Evolutionary conservation across 2,888 invertebrate species (phyloP), one percentile per base, ranked within the genome.

Genomic region (Ligdia adustata): DNA sequence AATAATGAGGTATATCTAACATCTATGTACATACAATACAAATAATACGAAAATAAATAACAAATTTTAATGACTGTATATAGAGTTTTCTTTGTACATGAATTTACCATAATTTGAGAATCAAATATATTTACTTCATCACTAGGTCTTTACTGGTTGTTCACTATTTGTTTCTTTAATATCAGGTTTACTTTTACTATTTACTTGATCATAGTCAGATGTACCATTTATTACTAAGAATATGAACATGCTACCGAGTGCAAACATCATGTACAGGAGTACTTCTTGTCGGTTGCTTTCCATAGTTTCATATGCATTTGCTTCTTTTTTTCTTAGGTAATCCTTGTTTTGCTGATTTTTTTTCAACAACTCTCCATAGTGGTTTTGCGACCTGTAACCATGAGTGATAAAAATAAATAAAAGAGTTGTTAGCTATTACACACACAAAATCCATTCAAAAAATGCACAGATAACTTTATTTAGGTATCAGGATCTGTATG

Each of bases 301-400:
- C 0, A 14, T 9, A 0, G 38, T 20, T 9, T 73, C 68, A 1
- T 20, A 9, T 35, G 46, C 47, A 45, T 75, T 80, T 2, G 24
- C 29, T 13, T 28, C 52, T 47, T 60, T 66, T 39, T 62, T 69
- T 46, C 37, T 70, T 1, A 77, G 4, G 14, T 70, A 63, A 13
- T 79, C 73, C 55, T 64, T 85, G 1, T 83, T 76, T 37, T 72
- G 60, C 51, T 75, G 62, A 11, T 70, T 16, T 51, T 77, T 82
- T 45, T 78, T 62, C 41, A 89, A 79, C 51, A 85, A 52, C 22
- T 66, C 48, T 0, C 87, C 85, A 64, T 93, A 93, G 61, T 93
- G 93, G 18, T 78, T 69, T 52, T 77, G 82, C 0, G 92, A 80
- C 90, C 90, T 90, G 67, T 22, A 82, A 82, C 22, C 4, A 22